A percentile compares a stretch with the other conserved stretches of the same genome.
These are phyloP conservation scores for Calidris pygmaea DNA, from an alignment of 2,113 vertebrate genomes.

Conservation along the genomic window DNA sequence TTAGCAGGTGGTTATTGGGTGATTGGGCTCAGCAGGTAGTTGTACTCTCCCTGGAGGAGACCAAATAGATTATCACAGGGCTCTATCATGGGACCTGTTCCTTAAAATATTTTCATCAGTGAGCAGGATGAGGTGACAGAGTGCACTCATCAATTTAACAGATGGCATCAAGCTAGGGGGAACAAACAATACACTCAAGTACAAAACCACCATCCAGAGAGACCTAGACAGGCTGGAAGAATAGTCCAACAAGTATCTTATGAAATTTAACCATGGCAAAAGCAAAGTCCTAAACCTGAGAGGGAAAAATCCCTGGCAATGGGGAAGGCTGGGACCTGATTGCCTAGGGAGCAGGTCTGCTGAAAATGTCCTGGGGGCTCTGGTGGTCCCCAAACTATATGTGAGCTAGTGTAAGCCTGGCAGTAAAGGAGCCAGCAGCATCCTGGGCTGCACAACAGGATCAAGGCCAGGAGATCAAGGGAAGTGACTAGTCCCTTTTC, in stretches of 20 bases:
- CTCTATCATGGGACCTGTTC: neutral
- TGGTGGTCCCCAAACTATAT: neutral
- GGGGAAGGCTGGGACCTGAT: neutral
- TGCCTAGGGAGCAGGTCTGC: neutral
- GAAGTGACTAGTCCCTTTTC: neutral
- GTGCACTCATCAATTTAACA: neutral
- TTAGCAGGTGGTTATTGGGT: neutral
- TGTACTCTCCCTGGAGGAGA: neutral
- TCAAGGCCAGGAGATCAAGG: neutral
- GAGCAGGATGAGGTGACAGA: neutral
- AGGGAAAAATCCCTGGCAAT: neutral
- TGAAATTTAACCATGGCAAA: neutral
- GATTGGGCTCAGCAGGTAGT: neutral
- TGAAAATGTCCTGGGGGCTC: neutral
- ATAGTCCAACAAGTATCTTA: neutral
- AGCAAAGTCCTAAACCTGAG: neutral
- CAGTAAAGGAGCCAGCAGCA: neutral
- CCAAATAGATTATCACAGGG: neutral
- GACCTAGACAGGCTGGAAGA: neutral
- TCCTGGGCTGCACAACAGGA: neutral
- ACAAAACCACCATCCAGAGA: neutral
- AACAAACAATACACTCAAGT: neutral
- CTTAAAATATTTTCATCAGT: neutral
- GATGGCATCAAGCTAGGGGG: neutral
- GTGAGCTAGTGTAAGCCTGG: neutral